phyloP scores from a whole-genome alignment of 2,888 invertebrate genomes.

The Epicampocera succincta region DNA sequence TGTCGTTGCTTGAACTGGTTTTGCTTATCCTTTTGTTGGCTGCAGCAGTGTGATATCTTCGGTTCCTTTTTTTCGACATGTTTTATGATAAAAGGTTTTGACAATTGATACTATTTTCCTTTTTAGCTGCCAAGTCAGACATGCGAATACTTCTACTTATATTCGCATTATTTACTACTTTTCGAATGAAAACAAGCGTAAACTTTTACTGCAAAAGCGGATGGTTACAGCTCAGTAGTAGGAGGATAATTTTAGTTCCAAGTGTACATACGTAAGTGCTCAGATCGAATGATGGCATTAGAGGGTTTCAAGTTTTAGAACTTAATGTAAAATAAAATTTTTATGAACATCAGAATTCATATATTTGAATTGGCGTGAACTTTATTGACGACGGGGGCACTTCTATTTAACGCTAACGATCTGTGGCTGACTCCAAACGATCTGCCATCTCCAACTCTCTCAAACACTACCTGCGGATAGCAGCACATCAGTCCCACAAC shows the following conservation, averaged over 20 bases:
- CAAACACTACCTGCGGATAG: too few relatives aligned
- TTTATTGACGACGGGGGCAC: too few relatives aligned
- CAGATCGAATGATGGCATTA: too few relatives aligned
- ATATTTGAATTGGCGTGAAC: too few relatives aligned
- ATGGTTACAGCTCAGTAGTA: conserved; percentile 1
- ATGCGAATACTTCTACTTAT: conserved; percentile 2
- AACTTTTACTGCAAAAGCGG: conserved; percentile 36
- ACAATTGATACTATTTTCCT: conserved; percentile 60
- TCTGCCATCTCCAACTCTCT: too few relatives aligned
- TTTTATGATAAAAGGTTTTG: conserved; percentile 60
- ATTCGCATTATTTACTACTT: conserved; percentile 49
- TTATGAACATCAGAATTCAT: too few relatives aligned
- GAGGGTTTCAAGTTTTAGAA: too few relatives aligned
- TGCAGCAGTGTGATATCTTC: neutral
- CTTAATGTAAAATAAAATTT: too few relatives aligned
- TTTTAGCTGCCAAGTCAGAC: conserved; percentile 55
- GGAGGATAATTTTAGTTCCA: neutral
- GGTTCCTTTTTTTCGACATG: conserved; percentile 13
- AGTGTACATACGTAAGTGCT: too few relatives aligned
- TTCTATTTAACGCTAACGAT: too few relatives aligned
- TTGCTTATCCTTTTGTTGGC: neutral
- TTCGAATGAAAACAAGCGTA: conserved; percentile 31
- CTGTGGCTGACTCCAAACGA: too few relatives aligned
- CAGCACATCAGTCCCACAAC: too few relatives aligned
- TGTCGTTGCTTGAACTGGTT: conserved; percentile 32